A percentile compares a stretch with the other conserved stretches of the same genome.
Conservation (phyloP, 2,113 vertebrate species). For the Bubo scandiacus region DNA sequence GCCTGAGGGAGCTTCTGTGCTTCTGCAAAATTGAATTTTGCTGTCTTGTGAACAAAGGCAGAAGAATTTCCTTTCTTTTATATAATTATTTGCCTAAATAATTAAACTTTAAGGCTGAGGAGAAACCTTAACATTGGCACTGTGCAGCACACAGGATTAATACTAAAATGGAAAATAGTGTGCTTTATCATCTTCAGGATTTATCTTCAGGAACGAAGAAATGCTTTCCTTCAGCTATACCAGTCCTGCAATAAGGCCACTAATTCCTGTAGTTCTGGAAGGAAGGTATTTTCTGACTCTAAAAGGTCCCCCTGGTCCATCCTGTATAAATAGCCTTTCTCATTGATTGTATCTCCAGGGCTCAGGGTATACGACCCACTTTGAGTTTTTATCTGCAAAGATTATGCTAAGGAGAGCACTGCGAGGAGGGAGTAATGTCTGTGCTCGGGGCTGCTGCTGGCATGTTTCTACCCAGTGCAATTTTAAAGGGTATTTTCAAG, state of each 20-base stretch:
- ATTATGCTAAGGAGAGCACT: neutral
- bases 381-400: neutral
- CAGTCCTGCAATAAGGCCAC: neutral
- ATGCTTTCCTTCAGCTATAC: neutral
- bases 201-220: neutral
- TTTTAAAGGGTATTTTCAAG: neutral
- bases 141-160: neutral
- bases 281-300: neutral
- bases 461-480: rapidly evolving
- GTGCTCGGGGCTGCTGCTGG: neutral
- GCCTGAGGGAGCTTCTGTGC: neutral
- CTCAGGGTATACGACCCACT: neutral
- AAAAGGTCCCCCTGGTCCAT: neutral
- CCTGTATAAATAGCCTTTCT: neutral
- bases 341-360: neutral
- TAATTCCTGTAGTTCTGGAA: neutral
- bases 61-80: neutral
- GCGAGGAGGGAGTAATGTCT: neutral
- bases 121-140: neutral
- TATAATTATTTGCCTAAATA: neutral
- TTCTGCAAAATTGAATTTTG: neutral
- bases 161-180: neutral
- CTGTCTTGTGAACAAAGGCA: neutral
- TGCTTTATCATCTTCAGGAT: neutral
- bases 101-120: neutral